Evolutionary conservation across 1,140 invertebrate species (phyloP).

Genomic region (Dufourea novaeangliae): DNA sequence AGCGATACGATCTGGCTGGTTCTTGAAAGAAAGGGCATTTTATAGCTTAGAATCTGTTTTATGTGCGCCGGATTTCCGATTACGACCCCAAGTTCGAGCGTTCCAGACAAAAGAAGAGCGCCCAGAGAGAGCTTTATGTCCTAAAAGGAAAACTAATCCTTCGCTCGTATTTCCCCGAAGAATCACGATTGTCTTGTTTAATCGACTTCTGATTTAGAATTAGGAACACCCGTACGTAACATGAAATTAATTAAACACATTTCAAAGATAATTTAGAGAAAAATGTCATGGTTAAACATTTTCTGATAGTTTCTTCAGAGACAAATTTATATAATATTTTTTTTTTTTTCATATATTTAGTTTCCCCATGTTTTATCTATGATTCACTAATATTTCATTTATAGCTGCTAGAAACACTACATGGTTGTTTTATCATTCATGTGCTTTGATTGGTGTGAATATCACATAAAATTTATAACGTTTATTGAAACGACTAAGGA

Average conservation of each 20-base stretch:
- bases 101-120: conserved; percentile 59
- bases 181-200: conserved; percentile 10
- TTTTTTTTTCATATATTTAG: too few relatives aligned
- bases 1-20: conserved; percentile 32
- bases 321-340: too few relatives aligned
- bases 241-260: background rate
- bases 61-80: conserved; percentile 68
- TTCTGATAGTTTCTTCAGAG: too few relatives aligned
- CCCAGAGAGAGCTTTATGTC: conserved; percentile 53
- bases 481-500: too few relatives aligned
- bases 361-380: too few relatives aligned
- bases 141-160: conserved; percentile 66
- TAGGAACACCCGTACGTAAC: background rate
- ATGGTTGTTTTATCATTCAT: too few relatives aligned
- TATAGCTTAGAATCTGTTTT: conserved; percentile 75
- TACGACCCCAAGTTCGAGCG: conserved; percentile 59
- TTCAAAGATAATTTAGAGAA: background rate
- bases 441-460: too few relatives aligned
- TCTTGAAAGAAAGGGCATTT: conserved; percentile 65
- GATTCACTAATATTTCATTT: too few relatives aligned
- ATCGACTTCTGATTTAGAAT: background rate
- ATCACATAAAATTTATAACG: too few relatives aligned
- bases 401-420: too few relatives aligned
- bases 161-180: background rate
- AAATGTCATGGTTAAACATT: background rate